Percentiles rank a stretch among this genome's conserved stretches.
Conservation (phyloP, 1,140 invertebrate species). For the Brachionus rotundiformis region DNA sequence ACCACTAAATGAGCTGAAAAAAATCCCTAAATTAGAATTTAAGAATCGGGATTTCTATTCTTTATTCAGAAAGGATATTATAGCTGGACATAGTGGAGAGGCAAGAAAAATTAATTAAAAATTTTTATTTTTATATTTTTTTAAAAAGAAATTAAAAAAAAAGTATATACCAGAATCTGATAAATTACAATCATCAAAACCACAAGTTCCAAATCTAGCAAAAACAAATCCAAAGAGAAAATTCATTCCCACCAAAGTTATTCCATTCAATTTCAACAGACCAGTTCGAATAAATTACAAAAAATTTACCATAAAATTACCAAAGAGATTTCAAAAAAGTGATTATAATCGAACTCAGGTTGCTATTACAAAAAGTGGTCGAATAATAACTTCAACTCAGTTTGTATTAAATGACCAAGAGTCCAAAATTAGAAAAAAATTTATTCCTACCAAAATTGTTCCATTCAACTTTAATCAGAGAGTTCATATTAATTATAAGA, state of each 20-base stretch:
- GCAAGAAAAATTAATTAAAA: too few relatives aligned
- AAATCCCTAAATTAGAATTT: too few relatives aligned
- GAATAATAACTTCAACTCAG: neutral
- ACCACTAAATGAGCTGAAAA: too few relatives aligned
- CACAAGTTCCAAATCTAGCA: neutral
- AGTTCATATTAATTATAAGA: neutral
- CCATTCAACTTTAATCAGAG: conserved; percentile 16
- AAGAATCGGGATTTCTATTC: too few relatives aligned
- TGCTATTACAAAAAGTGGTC: neutral
- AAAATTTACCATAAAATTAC: neutral
- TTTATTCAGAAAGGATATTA: too few relatives aligned
- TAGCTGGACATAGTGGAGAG: too few relatives aligned
- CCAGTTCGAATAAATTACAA: neutral
- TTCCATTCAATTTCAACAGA: conserved; percentile 3
- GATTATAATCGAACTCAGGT: neutral
- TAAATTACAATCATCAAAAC: too few relatives aligned
- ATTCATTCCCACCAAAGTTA: neutral
- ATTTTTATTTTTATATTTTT: too few relatives aligned
- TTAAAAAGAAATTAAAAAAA: too few relatives aligned
- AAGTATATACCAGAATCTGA: too few relatives aligned
- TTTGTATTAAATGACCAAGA: neutral
- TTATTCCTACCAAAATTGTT: neutral
- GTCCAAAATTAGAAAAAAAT: conserved; percentile 13
- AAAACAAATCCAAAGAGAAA: neutral
- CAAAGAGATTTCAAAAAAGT: neutral